Conservation (phyloP, 1,140 invertebrate genomes). For the Bombus soroeensis region DNA sequence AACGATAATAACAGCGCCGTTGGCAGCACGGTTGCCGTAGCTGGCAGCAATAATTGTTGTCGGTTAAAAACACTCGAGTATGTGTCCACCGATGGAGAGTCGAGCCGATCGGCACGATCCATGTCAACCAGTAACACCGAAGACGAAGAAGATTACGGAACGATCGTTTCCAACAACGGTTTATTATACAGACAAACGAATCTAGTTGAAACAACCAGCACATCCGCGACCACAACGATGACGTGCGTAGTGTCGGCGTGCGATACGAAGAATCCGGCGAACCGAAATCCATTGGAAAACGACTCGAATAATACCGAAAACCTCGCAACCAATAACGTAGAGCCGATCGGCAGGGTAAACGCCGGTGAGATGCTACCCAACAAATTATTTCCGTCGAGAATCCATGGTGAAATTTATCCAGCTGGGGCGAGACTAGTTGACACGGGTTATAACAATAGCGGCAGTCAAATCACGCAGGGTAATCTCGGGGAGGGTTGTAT, state of each 20-base stretch:
- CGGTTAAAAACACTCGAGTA: slow-evolving; percentile 59
- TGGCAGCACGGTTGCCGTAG: slow-evolving; percentile 11
- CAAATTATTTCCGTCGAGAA: slow-evolving; percentile 56
- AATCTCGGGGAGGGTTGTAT: slow-evolving; percentile 50
- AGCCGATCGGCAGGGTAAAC: slow-evolving; percentile 41
- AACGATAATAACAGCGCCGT: slow-evolving; percentile 49
- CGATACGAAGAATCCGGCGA: slow-evolving; percentile 37
- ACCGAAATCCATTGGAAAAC: slow-evolving; percentile 17
- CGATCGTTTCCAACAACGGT: slow-evolving; percentile 38
- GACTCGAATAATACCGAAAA: slow-evolving; percentile 8
- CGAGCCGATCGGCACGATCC: slow-evolving; percentile 32
- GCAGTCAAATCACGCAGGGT: slow-evolving; percentile 32
- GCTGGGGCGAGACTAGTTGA: slow-evolving; percentile 4
- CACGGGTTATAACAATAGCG: slow-evolving; percentile 32
- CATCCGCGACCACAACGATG: slow-evolving; percentile 45
- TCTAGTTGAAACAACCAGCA: slow-evolving; percentile 39
- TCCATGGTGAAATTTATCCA: slow-evolving; percentile 51
- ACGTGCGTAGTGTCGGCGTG: slow-evolving; percentile 48
- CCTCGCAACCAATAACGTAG: slow-evolving; percentile 9
- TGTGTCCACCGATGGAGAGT: slow-evolving; percentile 31
- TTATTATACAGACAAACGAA: slow-evolving; percentile 54
- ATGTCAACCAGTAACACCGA: slow-evolving; percentile 29
- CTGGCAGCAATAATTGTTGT: slow-evolving; percentile 34
- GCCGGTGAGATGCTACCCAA: slow-evolving; percentile 39
- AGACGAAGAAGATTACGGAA: slow-evolving; percentile 58